Conservation (phyloP, 1,140 invertebrate species). For the Cataglyphis hispanica region DNA sequence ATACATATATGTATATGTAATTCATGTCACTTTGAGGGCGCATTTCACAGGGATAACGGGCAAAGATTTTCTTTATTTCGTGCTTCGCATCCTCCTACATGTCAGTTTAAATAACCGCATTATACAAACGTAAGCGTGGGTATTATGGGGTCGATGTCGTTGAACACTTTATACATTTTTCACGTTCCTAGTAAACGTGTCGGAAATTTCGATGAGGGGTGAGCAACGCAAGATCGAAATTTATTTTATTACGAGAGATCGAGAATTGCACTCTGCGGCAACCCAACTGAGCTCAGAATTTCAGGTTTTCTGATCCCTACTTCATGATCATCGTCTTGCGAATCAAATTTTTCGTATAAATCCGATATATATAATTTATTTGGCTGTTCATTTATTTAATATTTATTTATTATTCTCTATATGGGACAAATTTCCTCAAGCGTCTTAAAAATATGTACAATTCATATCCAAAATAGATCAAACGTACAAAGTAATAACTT, state of each 20-base stretch:
- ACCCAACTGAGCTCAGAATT: background rate
- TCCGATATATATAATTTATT: background rate
- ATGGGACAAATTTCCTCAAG: background rate
- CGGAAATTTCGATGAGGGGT: conserved; percentile 37
- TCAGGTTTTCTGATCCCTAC: background rate
- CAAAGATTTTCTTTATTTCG: background rate
- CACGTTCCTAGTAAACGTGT: conserved; percentile 38
- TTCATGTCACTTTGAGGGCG: background rate
- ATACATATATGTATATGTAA: background rate
- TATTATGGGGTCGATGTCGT: conserved; percentile 9
- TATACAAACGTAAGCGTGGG: background rate
- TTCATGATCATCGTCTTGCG: background rate
- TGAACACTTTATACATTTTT: conserved; percentile 43
- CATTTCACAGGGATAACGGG: background rate
- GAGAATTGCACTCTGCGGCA: conserved; percentile 25
- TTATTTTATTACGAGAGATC: conserved; percentile 46
- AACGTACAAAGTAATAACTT: no score
- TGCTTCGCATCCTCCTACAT: background rate
- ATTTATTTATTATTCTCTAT: conserved; percentile 24
- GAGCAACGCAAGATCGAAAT: background rate
- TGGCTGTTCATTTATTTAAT: background rate
- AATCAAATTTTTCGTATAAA: conserved; percentile 24
- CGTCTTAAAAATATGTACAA: background rate
- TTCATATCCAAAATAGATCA: no score
- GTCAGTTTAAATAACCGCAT: conserved; percentile 22